Conservation (phyloP, 2,113 vertebrate genomes). For the Paramisgurnus dabryanus region DNA sequence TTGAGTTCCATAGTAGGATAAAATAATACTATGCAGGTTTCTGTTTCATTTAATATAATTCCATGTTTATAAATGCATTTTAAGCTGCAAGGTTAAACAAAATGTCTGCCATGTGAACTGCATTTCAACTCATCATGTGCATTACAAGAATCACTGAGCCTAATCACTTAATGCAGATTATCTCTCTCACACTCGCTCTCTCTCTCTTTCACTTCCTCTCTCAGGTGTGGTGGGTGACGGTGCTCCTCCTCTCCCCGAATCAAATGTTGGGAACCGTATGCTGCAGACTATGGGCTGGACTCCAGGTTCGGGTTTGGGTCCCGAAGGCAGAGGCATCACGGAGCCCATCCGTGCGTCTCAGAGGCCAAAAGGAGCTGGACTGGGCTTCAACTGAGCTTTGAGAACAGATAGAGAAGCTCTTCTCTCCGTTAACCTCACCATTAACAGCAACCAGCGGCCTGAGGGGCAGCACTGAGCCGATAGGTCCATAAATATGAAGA, state of each 20-base stretch:
- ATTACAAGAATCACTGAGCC: conserved; percentile 63
- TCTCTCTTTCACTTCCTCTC: conserved; percentile 57
- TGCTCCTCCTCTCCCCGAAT: conserved; percentile 85
- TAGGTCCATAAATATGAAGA: neutral
- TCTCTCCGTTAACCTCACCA: neutral
- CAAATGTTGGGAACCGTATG: conserved; percentile 92
- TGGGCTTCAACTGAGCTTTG: conserved; percentile 87
- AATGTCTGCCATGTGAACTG: conserved; percentile 52
- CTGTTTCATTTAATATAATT: neutral
- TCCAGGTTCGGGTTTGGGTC: conserved; percentile 89
- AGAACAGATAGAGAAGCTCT: neutral
- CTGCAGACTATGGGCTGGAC: conserved; percentile 96
- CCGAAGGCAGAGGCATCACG: conserved; percentile 89
- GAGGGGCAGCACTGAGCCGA: conserved; percentile 36
- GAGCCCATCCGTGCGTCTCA: conserved; percentile 89
- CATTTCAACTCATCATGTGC: conserved; percentile 64
- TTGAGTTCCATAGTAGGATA: no score
- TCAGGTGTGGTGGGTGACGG: conserved; percentile 88
- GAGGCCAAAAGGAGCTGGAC: conserved; percentile 91
- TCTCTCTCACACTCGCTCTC: conserved; percentile 51
- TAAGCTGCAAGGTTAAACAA: neutral
- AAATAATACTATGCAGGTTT: neutral
- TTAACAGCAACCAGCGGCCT: conserved; percentile 1
- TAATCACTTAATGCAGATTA: conserved; percentile 57
- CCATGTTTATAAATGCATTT: neutral